Percentiles rank a stretch among this genome's conserved stretches.
Conservation (phyloP, 2,113 vertebrate species). For the Neodontobutis hainanensis region DNA sequence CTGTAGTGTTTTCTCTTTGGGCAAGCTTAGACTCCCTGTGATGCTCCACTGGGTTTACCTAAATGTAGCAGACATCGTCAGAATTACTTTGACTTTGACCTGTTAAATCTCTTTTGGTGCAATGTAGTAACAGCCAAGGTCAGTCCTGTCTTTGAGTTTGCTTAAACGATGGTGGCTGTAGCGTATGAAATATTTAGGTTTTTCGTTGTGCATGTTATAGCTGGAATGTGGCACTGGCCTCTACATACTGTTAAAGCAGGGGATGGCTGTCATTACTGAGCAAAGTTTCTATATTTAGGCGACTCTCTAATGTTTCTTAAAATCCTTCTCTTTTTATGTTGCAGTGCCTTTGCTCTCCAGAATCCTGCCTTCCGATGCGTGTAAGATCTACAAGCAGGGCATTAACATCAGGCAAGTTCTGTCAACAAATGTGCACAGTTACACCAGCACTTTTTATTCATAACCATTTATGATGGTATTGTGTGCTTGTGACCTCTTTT, state of each 20-base stretch:
- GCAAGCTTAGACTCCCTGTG: conserved; percentile 2
- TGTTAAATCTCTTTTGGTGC: conserved; percentile 5
- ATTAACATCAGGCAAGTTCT: conserved; percentile 94
- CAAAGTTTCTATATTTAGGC: conserved; percentile 49
- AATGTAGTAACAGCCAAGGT: neutral
- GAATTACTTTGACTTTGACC: conserved; percentile 6
- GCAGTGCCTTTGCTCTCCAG: conserved; percentile 99
- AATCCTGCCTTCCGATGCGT: conserved; percentile 98
- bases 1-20: conserved; percentile 3
- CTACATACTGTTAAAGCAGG: conserved; percentile 20
- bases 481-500: neutral
- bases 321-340: conserved; percentile 45
- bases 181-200: conserved; percentile 45
- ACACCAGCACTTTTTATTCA: neutral
- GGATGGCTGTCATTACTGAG: conserved; percentile 24
- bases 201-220: neutral
- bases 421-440: neutral
- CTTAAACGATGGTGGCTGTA: neutral
- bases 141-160: conserved; percentile 7
- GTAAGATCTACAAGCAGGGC: conserved; percentile 99
- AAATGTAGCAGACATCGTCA: neutral
- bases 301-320: conserved; percentile 13
- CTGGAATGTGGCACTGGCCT: neutral
- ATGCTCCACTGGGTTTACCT: conserved; percentile 1
- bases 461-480: neutral